phyloP scores from a whole-genome alignment of 2,888 invertebrate species.

The Dynastes grantii region DNA sequence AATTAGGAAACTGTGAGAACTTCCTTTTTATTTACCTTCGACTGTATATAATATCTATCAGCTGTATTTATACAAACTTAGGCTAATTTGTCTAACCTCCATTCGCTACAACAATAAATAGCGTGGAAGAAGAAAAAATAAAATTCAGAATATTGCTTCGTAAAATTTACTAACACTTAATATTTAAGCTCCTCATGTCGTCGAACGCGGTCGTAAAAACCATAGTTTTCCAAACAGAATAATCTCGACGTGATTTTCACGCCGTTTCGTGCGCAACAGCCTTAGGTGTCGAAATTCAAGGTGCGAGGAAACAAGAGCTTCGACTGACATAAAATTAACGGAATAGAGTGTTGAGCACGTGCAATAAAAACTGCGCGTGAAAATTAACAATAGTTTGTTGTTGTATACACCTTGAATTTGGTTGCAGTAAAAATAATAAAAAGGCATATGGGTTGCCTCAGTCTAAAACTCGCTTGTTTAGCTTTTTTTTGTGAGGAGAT shows the following conservation, averaged over 20 bases:
- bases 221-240: slow-evolving; percentile 18
- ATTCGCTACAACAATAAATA: slow-evolving; percentile 15
- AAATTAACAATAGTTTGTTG: slow-evolving; percentile 20
- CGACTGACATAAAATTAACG: slow-evolving; percentile 7
- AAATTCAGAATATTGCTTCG: not conserved
- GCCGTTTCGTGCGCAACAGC: not conserved
- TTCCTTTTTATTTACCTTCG: not conserved
- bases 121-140: slow-evolving; percentile 7
- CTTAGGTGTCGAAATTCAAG: not conserved
- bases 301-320: not conserved
- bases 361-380: not conserved
- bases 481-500: not conserved
- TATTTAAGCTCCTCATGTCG: slow-evolving; percentile 20
- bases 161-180: slow-evolving; percentile 22
- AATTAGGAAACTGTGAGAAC: not conserved
- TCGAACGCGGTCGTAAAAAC: slow-evolving; percentile 11
- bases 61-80: no score
- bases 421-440: no score
- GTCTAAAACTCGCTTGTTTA: not conserved
- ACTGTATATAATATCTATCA: slow-evolving; percentile 2
- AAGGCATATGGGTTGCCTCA: not conserved
- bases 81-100: no score
- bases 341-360: not conserved
- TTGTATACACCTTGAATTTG: not conserved
- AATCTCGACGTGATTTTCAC: slow-evolving; percentile 14